Conservation (phyloP, 2,888 invertebrate species). For the Clivina fossor region DNA sequence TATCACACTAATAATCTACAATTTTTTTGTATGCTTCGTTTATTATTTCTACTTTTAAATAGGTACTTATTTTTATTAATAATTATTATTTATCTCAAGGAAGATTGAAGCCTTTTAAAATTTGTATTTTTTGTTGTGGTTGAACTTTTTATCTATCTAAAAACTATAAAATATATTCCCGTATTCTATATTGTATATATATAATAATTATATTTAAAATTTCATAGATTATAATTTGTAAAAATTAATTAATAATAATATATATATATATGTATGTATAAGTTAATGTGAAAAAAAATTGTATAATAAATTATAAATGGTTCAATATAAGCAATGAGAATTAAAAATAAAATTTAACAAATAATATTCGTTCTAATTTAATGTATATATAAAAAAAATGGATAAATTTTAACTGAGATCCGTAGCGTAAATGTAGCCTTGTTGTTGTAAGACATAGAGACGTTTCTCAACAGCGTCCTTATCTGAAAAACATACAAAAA, state of each 20-base stretch:
- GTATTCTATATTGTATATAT: constrained; percentile 13
- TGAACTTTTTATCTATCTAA: constrained; percentile 11
- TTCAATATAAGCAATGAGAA: neutral
- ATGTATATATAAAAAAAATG: constrained; percentile 15
- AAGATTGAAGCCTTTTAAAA: constrained; percentile 21
- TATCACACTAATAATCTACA: constrained; percentile 24
- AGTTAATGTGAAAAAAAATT: constrained; percentile 3
- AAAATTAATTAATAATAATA: neutral
- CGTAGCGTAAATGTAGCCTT: constrained; percentile 70
- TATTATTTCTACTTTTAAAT: constrained; percentile 9
- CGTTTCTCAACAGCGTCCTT: constrained; percentile 97
- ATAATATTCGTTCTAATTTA: constrained; percentile 10
- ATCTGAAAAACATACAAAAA: too few species aligned
- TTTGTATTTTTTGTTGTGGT: constrained; percentile 12
- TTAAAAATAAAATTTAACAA: neutral
- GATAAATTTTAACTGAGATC: constrained; percentile 59
- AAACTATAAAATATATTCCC: constrained; percentile 28
- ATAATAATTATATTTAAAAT: neutral
- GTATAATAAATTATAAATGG: constrained; percentile 10
- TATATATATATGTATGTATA: neutral
- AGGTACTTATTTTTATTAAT: constrained; percentile 11
- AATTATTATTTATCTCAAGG: constrained; percentile 12
- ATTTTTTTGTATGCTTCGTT: constrained; percentile 15
- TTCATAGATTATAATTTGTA: neutral
- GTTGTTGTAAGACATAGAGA: constrained; percentile 78